These are phyloP conservation scores for Microchirus variegatus DNA, from an alignment of 2,797 vertebrate species.

Conservation along the genomic window DNA sequence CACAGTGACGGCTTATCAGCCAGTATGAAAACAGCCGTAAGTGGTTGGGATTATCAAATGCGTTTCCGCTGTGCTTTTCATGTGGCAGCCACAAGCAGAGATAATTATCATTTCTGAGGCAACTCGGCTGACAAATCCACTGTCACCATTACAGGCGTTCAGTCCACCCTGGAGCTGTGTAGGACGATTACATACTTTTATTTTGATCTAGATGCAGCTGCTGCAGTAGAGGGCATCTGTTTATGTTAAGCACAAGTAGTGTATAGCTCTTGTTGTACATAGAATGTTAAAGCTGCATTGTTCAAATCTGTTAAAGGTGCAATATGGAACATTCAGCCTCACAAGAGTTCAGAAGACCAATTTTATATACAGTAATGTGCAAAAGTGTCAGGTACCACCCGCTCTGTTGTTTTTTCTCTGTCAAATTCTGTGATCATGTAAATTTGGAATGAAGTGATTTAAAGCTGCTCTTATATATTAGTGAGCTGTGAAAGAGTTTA, in stretches of 20 bases:
- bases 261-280: not conserved
- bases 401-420: too few species aligned
- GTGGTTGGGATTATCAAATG: constrained; percentile 62
- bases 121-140: constrained; percentile 52
- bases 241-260: constrained; percentile 20
- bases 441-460: too few species aligned
- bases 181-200: constrained; percentile 15
- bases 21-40: constrained; percentile 58
- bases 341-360: too few species aligned
- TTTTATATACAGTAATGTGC: too few species aligned
- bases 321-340: too few species aligned
- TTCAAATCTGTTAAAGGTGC: not conserved
- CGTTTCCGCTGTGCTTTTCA: constrained; percentile 56
- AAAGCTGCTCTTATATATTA: too few species aligned
- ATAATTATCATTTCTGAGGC: constrained; percentile 66
- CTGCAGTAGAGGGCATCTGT: constrained; percentile 24
- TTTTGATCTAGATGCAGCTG: constrained; percentile 49
- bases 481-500: too few species aligned
- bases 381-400: too few species aligned
- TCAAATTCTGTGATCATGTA: too few species aligned
- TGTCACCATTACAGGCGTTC: constrained; percentile 46
- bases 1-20: constrained; percentile 42
- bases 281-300: constrained; percentile 2
- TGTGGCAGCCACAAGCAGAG: constrained; percentile 48
- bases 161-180: constrained; percentile 46